phyloP scores from a whole-genome alignment of 2,797 vertebrate genomes.

The Phoeniculus purpureus region DNA sequence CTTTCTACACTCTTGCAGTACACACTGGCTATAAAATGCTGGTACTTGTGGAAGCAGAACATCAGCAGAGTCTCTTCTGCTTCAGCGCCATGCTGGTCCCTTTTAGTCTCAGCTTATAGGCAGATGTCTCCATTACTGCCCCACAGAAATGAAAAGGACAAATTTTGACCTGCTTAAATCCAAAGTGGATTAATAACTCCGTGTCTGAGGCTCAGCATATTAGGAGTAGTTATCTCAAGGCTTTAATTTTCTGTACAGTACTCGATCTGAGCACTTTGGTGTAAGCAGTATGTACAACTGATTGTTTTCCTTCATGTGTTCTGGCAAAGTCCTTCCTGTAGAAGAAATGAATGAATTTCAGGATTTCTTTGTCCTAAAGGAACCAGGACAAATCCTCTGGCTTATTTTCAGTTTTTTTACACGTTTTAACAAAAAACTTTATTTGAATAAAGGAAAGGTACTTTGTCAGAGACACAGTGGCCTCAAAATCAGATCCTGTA shows the following conservation, averaged over 20 bases:
- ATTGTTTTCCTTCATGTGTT: constrained; percentile 4
- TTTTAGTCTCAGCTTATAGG: neutral
- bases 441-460: neutral
- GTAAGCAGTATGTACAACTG: neutral
- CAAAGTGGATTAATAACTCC: neutral
- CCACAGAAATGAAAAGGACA: neutral
- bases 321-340: constrained; percentile 11
- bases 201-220: neutral
- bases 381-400: neutral
- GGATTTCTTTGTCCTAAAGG: constrained; percentile 2
- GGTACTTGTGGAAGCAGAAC: neutral
- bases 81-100: neutral
- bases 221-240: neutral
- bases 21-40: neutral
- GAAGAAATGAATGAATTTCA: constrained; percentile 43
- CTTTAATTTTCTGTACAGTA: neutral
- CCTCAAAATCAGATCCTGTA: neutral
- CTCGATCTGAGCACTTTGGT: constrained; percentile 1
- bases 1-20: neutral
- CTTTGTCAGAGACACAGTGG: neutral
- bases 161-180: neutral
- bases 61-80: neutral
- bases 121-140: rapidly evolving
- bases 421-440: neutral
- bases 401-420: neutral